A percentile compares a stretch with the other conserved stretches of the same genome.
Evolutionary conservation across 2,113 vertebrate genomes (phyloP).

Genomic region (Strigops habroptila): DNA sequence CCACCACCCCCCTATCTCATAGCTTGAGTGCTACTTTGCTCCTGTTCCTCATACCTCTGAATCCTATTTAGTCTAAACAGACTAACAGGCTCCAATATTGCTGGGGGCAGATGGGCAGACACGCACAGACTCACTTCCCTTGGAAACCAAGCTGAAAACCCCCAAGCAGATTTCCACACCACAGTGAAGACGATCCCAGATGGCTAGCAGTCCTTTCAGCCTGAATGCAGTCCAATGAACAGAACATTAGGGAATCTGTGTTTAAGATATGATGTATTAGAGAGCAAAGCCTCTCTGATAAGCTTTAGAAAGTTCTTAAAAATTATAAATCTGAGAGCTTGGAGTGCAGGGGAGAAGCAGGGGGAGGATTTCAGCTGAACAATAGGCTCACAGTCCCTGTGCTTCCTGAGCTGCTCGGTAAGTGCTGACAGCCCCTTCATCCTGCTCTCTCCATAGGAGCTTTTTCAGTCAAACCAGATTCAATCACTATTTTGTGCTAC

Average conservation of each 20-base stretch:
- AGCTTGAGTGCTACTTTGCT: not conserved
- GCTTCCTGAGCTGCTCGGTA: not conserved
- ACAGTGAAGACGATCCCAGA: not conserved
- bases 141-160: not conserved
- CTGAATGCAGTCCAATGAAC: not conserved
- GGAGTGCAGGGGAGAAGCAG: not conserved
- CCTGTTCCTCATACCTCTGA: not conserved
- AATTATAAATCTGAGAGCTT: not conserved
- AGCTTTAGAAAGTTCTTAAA: not conserved
- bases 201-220: not conserved
- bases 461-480: not conserved
- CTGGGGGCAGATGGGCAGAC: not conserved
- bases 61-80: not conserved
- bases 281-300: constrained; percentile 13
- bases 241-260: constrained; percentile 28
- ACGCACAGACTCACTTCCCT: not conserved
- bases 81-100: not conserved
- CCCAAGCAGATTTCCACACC: constrained; percentile 26
- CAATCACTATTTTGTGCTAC: not conserved
- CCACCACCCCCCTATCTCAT: not conserved
- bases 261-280: constrained; percentile 1
- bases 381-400: constrained; percentile 13
- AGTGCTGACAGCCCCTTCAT: constrained; percentile 47
- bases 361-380: not conserved
- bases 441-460: not conserved